Evolutionary conservation across 1,140 invertebrate species (phyloP).

Genomic region (Megalonaias nervosa): DNA sequence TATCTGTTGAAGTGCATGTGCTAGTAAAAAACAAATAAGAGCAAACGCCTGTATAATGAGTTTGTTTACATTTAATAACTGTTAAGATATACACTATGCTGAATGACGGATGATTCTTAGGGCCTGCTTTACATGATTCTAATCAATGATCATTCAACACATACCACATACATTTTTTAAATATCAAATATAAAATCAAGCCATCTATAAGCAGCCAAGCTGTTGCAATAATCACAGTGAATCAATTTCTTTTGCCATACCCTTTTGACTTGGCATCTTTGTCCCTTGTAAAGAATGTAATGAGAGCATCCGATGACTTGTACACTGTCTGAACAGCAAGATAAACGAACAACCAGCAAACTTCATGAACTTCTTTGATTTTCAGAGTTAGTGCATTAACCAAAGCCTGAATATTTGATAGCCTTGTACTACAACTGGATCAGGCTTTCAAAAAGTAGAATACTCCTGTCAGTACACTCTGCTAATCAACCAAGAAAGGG

Average conservation of each 20-base stretch:
- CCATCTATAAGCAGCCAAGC: background rate
- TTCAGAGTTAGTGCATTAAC: background rate
- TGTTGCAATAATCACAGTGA: background rate
- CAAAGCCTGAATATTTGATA: no score
- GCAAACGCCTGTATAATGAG: no score
- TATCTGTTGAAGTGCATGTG: no score
- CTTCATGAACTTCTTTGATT: background rate
- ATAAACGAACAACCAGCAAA: background rate
- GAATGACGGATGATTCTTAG: no score
- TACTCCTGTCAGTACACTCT: background rate
- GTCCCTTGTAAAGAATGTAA: background rate
- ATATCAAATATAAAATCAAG: background rate
- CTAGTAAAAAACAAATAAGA: no score
- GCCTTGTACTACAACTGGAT: background rate
- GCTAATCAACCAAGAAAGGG: background rate
- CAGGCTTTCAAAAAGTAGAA: background rate
- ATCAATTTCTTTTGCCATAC: background rate
- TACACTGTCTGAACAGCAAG: slow-evolving; percentile 1
- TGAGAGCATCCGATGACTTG: background rate
- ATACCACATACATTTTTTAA: no score
- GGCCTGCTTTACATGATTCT: no score
- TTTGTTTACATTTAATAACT: no score
- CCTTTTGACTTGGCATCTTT: background rate
- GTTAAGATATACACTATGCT: no score
- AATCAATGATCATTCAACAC: no score